Percentiles rank a stretch among this genome's conserved stretches.
Conservation (phyloP, 2,797 vertebrate species). For the Pantherophis vulpinus region DNA sequence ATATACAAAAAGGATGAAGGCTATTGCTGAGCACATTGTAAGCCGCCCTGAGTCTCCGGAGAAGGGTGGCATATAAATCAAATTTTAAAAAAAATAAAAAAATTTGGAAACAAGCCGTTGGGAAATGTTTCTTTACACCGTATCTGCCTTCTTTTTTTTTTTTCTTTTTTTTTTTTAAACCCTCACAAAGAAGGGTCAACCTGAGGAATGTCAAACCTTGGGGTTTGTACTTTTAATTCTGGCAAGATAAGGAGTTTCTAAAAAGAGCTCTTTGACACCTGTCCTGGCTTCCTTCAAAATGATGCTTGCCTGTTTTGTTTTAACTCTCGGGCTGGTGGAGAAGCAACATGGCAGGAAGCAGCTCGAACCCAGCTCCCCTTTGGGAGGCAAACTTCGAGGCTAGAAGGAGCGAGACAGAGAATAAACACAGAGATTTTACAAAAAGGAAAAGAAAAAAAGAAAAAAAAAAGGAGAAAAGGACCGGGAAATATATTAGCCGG, state of each 20-base stretch:
- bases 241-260: slow-evolving; percentile 6
- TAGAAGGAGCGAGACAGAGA: neutral
- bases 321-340: neutral
- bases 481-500: slow-evolving; percentile 62
- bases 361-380: slow-evolving; percentile 20
- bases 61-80: too few species aligned
- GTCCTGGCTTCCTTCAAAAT: neutral
- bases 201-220: slow-evolving; percentile 49
- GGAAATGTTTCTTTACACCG: neutral
- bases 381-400: neutral
- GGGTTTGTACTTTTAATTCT: slow-evolving; percentile 9
- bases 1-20: too few species aligned
- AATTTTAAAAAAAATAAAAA: too few species aligned
- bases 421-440: slow-evolving; percentile 51
- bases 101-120: neutral
- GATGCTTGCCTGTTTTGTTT: neutral
- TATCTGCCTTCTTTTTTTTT: slow-evolving; percentile 54
- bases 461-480: slow-evolving; percentile 34
- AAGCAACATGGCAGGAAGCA: slow-evolving; percentile 27
- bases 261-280: neutral
- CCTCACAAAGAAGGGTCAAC: slow-evolving; percentile 32
- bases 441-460: too few species aligned
- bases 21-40: too few species aligned
- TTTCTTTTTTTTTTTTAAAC: slow-evolving; percentile 37
- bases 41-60: too few species aligned